Conservation (phyloP, 2,113 vertebrate species). For the Corythoichthys intestinalis region DNA sequence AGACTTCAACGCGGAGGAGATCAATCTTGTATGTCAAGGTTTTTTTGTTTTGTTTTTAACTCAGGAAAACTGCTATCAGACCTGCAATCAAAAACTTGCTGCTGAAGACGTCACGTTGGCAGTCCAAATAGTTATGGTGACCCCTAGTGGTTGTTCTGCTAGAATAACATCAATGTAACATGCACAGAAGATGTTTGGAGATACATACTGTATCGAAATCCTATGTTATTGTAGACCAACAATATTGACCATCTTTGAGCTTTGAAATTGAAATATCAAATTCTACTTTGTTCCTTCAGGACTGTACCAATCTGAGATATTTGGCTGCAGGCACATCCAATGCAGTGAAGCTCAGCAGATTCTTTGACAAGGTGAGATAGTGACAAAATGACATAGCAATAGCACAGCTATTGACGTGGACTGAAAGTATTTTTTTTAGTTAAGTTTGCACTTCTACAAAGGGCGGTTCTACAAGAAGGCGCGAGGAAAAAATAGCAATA, state of each 20-base stretch:
- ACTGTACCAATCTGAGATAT: constrained; percentile 90
- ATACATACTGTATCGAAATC: too few species aligned
- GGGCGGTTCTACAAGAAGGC: too few species aligned
- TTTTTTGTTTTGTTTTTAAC: not conserved
- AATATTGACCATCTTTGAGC: not conserved
- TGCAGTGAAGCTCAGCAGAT: constrained; percentile 94
- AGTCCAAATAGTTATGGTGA: not conserved
- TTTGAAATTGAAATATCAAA: not conserved
- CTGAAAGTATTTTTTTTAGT: too few species aligned
- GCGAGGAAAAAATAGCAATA: too few species aligned
- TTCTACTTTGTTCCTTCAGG: constrained; percentile 67
- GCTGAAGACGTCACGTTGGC: too few species aligned
- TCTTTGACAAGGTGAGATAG: constrained; percentile 93
- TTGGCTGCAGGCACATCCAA: constrained; percentile 94
- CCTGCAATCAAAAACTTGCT: not conserved
- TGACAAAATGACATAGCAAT: not conserved
- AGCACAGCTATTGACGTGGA: not conserved
- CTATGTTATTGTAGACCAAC: not conserved
- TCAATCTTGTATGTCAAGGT: constrained; percentile 83
- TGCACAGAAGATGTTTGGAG: too few species aligned
- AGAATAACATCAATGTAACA: too few species aligned
- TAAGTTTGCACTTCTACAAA: too few species aligned
- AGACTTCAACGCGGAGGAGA: constrained; percentile 97
- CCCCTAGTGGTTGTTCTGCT: constrained; percentile 3
- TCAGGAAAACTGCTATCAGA: not conserved